Evolutionary conservation across 2,797 vertebrate species (phyloP), one percentile per base, ranked within the genome.

Genomic region (Acropternis orthonyx): DNA sequence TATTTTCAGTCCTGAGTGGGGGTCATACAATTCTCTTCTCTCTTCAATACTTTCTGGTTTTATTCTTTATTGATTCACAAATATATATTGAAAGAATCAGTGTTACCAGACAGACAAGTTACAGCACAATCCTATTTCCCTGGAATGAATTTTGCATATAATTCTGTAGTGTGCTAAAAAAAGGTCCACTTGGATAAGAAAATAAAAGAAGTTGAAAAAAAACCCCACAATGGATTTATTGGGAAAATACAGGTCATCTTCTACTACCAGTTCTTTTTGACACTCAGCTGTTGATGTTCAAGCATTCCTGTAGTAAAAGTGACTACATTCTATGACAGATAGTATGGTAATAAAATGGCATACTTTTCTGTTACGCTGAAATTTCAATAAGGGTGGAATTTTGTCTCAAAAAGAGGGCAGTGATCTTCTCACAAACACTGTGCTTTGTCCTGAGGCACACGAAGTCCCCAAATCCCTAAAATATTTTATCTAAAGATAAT

Each of bases 391-490:
- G 62, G 84, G 54, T 82, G 68, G 74, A 95, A 97, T 95, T 96
- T 95, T 97, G 51, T 73, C 96, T 97, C 86, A 76, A 85, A 96
- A 96, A 95, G 88, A 96, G 96, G 97, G 93, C 96, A 96, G 94
- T 96, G 97, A 97, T 97, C 96, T 97, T 96, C 95, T 94, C 93
- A 93, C 94, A 97, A 97, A 95, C 65, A 96, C 89, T 89, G 92
- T 96, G 96, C 97, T 98, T 97, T 97, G 97, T 98, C 97, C 96
- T 96, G 96, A 97, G 97, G 97, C 97, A 96, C 92, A 97, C 67
- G 85, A 96, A 98, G 96, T 97, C 97, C 97, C 97, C 90, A 98
- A 98, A 97, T 97, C 97, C 96, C 97, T 97, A 96, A 97, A 98
- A 98, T 96, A 98, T 97, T 97, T 98, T 95, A 97, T 97, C 97